phyloP scores from a whole-genome alignment of 2,113 vertebrate species.

The Podarcis cretensis region DNA sequence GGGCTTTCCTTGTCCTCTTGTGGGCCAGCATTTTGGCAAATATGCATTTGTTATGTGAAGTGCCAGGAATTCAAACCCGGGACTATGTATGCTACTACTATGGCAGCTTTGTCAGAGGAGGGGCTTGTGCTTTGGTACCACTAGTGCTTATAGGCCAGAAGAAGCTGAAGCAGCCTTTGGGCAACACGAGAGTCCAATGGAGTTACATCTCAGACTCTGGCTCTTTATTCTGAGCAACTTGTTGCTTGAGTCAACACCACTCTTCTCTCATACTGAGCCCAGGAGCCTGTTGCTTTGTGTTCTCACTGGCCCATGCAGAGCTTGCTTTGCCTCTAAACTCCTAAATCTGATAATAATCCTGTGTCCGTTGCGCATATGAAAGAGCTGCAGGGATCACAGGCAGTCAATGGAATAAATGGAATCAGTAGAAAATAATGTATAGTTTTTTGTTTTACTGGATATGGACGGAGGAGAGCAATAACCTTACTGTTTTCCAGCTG shows the following conservation, averaged over 20 bases:
- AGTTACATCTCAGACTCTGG: background rate
- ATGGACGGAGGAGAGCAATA: background rate
- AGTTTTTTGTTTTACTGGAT: constrained; percentile 26
- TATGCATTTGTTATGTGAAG: background rate
- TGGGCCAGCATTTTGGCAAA: background rate
- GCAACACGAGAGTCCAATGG: background rate
- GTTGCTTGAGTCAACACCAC: constrained; percentile 4
- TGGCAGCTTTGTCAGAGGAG: background rate
- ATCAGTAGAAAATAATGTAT: constrained; percentile 37
- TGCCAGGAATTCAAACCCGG: background rate
- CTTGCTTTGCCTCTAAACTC: background rate
- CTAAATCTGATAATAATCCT: constrained; percentile 13
- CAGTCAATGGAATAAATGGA: background rate
- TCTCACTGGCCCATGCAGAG: background rate
- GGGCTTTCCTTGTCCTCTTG: background rate
- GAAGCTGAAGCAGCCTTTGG: background rate
- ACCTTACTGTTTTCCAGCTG: constrained; percentile 23
- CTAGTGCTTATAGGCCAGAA: background rate
- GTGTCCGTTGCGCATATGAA: constrained; percentile 29
- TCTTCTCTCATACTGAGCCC: background rate
- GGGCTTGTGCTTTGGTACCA: background rate
- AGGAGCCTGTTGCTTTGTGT: background rate
- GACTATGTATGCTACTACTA: background rate
- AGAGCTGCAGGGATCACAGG: constrained; percentile 24
- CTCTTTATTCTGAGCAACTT: background rate